A percentile compares a stretch with the other conserved stretches of the same genome.
Evolutionary conservation across 2,113 vertebrate species (phyloP).

Genomic region (Forbesichthys agassizii): DNA sequence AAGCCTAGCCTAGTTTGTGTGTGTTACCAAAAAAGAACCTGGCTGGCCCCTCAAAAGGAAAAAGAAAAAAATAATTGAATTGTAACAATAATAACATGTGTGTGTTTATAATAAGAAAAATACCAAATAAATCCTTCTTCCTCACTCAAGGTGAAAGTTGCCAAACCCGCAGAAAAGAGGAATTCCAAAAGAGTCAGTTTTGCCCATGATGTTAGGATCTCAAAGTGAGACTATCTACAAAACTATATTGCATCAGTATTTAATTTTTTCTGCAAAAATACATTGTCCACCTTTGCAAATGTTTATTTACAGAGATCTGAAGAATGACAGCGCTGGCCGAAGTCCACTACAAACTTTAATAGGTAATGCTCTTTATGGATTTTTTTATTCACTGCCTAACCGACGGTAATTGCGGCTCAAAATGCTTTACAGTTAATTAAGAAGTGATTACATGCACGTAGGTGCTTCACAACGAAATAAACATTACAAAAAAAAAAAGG

Average conservation of each 20-base stretch:
- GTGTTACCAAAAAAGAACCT: neutral
- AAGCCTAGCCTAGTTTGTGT: neutral
- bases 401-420: too few species aligned
- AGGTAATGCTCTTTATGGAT: constrained; percentile 35
- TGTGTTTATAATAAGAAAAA: neutral
- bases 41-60: too few species aligned
- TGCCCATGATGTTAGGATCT: constrained; percentile 69
- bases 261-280: neutral
- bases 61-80: neutral
- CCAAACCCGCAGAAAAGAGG: constrained; percentile 67
- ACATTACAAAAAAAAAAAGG: too few species aligned
- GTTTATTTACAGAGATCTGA: constrained; percentile 60
- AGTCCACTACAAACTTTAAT: constrained; percentile 58
- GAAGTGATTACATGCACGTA: too few species aligned
- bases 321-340: constrained; percentile 54
- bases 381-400: neutral
- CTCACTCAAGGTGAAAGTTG: constrained; percentile 61
- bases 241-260: neutral
- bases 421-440: too few species aligned
- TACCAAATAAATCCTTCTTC: neutral
- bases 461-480: too few species aligned
- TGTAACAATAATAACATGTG: neutral
- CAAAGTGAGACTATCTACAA: constrained; percentile 61
- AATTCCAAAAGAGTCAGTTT: constrained; percentile 80
- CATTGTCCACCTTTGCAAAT: constrained; percentile 10